Base-by-base conservation (phyloP, 2,113 vertebrate species). In the Ammodytes dubius region DNA sequence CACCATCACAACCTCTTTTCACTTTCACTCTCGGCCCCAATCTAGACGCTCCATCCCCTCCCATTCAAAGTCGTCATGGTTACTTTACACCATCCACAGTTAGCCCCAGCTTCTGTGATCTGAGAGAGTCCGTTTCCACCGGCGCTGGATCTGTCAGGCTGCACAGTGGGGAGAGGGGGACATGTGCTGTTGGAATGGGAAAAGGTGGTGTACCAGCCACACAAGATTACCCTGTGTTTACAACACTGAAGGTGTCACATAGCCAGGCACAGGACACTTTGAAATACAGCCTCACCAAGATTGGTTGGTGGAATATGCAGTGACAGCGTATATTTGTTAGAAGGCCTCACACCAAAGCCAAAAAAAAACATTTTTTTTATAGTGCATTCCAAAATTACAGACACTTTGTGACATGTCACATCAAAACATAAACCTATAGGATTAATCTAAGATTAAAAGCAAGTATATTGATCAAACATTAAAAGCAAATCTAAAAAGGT, bases 191-290 rank as follows among this genome's bases (percentile, higher is more conserved):
- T 15, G 59, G 19, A 71, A 45, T 50, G 17, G 13, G 46, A 66
- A 27, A 74, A 74, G 64, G 69, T 81, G 57, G 10, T 42, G 47
- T 46, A 70, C 46, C 73, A 74, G 69, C 37, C 73, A 66, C n/a
- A n/a, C 35, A 53, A 49, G 67, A 67, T 83, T 72, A 68, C 40
- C 2, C 61, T 2, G 10, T 61, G 56, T 71, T 81, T 76, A 64
- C 50, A 77, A 72, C 61, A 76, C 7, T 27, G 65, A 15, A 61
- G 61, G 39, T 40, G 59, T 49, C 79, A n/a, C 52, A 7, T 5
- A 13, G 60, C 56, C 47, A 12, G 37, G 13, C 14, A 27, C 14
- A 13, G 42, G 13, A 37, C 12, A 14, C 19, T 70, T 37, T 53
- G n/a, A 74, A 47, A 1, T 6, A 50, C 40, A 66, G 7, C 15